These are phyloP conservation scores for Stramonita haemastoma DNA, from an alignment of 2,888 invertebrate species.

Conservation along the genomic window DNA sequence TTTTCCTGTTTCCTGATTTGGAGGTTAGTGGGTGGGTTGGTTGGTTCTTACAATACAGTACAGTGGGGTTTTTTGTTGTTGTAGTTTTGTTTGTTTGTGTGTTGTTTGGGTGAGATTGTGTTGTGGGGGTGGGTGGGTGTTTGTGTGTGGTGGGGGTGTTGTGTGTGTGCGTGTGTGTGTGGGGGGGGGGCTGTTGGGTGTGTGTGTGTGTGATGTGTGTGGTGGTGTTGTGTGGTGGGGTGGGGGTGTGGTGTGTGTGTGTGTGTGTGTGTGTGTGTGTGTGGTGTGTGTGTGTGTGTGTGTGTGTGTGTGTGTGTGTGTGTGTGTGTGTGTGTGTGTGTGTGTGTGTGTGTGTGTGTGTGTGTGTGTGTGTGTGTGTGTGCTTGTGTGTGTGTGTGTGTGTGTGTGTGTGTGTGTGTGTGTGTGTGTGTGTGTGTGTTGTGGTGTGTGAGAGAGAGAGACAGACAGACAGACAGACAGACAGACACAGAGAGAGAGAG, in stretches of 20 bases:
- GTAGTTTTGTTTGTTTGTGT: background rate
- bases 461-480: too few relatives aligned
- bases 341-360: background rate
- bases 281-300: background rate
- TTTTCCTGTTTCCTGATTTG: constrained; percentile 21
- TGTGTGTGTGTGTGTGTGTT: background rate
- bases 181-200: background rate
- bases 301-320: constrained; percentile 1
- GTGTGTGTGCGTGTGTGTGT: background rate
- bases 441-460: too few relatives aligned
- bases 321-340: background rate
- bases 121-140: background rate
- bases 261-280: background rate
- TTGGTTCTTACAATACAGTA: too few relatives aligned
- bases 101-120: background rate
- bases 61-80: background rate
- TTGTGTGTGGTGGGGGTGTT: background rate
- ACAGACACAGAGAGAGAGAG: too few relatives aligned
- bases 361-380: background rate
- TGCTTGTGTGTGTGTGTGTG: background rate
- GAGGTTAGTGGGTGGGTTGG: constrained; percentile 27
- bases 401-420: background rate
- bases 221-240: background rate
- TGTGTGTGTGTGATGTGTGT: background rate
- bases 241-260: background rate